phyloP scores from a whole-genome alignment of 2,797 vertebrate species.

The Crotalus adamanteus region DNA sequence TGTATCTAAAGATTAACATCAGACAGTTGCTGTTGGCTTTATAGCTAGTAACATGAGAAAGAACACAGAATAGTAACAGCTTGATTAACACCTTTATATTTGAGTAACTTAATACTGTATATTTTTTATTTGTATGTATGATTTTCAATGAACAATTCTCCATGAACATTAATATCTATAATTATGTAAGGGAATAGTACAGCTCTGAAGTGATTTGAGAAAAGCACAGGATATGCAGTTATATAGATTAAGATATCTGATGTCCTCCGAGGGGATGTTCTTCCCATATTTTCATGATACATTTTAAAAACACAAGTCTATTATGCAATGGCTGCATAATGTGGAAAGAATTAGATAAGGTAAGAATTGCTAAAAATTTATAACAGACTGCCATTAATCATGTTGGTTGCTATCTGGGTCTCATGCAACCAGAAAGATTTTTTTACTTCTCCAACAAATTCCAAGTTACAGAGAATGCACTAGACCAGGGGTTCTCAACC shows the following conservation, averaged over 20 bases:
- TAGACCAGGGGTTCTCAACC: no score
- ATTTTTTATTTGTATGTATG: background rate
- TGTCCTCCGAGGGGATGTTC: background rate
- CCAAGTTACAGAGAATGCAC: background rate
- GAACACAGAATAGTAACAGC: conserved; percentile 9
- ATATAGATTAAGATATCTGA: background rate
- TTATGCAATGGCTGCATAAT: background rate
- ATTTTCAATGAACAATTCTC: conserved; percentile 13
- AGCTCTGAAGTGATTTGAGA: background rate
- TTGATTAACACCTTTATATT: conserved; percentile 15
- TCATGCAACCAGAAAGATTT: background rate
- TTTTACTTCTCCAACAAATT: background rate
- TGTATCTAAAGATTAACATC: conserved; percentile 6
- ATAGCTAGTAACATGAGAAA: conserved; percentile 27
- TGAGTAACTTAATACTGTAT: conserved; percentile 24
- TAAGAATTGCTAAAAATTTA: background rate
- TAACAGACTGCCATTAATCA: background rate
- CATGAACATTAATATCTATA: conserved; percentile 17
- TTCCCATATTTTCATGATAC: background rate
- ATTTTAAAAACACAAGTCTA: background rate
- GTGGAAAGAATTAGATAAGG: no score
- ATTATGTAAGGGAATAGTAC: conserved; percentile 18
- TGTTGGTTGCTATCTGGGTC: no score
- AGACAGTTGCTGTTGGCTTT: background rate
- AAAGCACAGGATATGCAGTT: background rate